A percentile compares a stretch with the other conserved stretches of the same genome.
These are phyloP conservation scores for Conopomorpha cramerella DNA, from an alignment of 1,140 invertebrate species.

Conservation along the genomic window DNA sequence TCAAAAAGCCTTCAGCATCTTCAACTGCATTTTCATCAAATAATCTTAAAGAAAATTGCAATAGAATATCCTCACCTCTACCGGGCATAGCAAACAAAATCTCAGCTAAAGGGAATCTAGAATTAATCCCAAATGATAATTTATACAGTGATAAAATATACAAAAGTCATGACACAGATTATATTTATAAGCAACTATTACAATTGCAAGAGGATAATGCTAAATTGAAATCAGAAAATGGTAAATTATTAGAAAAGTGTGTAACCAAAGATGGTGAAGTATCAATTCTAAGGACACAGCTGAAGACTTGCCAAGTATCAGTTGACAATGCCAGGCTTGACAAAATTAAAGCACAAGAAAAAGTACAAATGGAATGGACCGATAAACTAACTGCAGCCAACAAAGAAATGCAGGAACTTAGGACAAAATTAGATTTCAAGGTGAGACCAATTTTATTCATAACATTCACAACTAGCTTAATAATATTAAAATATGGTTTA, in stretches of 20 bases:
- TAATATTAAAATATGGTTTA: too few species aligned
- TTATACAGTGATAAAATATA: constrained; percentile 44
- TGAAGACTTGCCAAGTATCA: constrained; percentile 35
- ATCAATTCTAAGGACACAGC: constrained; percentile 42
- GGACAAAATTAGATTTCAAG: constrained; percentile 50
- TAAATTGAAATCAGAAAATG: constrained; percentile 47
- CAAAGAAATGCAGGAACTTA: constrained; percentile 31
- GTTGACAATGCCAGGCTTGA: constrained; percentile 41
- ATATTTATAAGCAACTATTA: constrained; percentile 26
- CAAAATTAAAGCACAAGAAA: constrained; percentile 41
- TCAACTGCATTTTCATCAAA: constrained; percentile 15
- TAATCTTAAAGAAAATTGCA: constrained; percentile 27
- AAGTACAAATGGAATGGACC: constrained; percentile 37
- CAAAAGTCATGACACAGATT: constrained; percentile 21
- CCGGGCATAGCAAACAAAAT: constrained; percentile 25
- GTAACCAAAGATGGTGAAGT: constrained; percentile 51
- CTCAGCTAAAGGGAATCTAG: constrained; percentile 9
- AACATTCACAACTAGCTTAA: too few species aligned
- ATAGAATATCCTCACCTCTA: constrained; percentile 34
- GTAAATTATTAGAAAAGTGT: constrained; percentile 43
- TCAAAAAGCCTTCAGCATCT: constrained; percentile 29
- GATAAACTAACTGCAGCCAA: constrained; percentile 29
- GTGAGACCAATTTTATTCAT: constrained; percentile 12
- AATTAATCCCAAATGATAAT: constrained; percentile 30
- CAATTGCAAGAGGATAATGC: constrained; percentile 40